Evolutionary conservation across 2,113 vertebrate genomes (phyloP).

Genomic region (Ancistrus triradiatus): DNA sequence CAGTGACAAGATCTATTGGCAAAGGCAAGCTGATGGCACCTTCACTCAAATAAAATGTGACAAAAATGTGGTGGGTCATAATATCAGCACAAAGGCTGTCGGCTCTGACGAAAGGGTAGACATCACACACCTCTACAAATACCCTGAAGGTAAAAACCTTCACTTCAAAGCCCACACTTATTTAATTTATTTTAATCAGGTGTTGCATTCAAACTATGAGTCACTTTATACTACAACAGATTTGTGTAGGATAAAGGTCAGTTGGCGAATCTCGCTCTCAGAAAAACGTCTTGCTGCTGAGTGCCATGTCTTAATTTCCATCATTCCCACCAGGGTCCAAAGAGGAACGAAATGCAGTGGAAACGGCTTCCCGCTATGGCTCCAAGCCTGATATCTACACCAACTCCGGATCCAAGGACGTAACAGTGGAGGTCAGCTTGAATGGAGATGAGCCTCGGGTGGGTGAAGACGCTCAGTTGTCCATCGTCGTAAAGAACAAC

Average conservation of each 20-base stretch:
- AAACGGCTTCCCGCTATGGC: slow-evolving; percentile 76
- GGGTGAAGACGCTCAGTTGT: slow-evolving; percentile 70
- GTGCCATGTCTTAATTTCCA: no score
- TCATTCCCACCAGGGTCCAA: slow-evolving; percentile 54
- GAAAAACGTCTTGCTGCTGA: no score
- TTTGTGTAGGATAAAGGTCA: no score
- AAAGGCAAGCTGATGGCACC: slow-evolving; percentile 69
- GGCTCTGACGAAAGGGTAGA: slow-evolving; percentile 71
- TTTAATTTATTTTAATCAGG: no score
- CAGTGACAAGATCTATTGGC: slow-evolving; percentile 87
- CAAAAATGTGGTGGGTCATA: slow-evolving; percentile 73
- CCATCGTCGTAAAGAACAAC: slow-evolving; percentile 64
- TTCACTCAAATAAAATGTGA: slow-evolving; percentile 76
- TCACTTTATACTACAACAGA: no score
- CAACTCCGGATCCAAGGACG: slow-evolving; percentile 56
- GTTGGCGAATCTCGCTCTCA: no score
- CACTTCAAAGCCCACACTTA: no score
- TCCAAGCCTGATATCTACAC: slow-evolving; percentile 70
- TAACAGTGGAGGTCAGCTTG: slow-evolving; percentile 65
- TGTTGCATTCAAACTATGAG: no score
- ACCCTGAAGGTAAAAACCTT: slow-evolving; percentile 61
- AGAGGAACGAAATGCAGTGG: slow-evolving; percentile 78
- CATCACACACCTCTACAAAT: slow-evolving; percentile 79
- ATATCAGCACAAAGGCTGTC: slow-evolving; percentile 81
- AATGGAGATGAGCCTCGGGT: slow-evolving; percentile 68